Base-by-base conservation (phyloP, 2,113 vertebrate genomes). In the Hippocampus mohnikei region DNA sequence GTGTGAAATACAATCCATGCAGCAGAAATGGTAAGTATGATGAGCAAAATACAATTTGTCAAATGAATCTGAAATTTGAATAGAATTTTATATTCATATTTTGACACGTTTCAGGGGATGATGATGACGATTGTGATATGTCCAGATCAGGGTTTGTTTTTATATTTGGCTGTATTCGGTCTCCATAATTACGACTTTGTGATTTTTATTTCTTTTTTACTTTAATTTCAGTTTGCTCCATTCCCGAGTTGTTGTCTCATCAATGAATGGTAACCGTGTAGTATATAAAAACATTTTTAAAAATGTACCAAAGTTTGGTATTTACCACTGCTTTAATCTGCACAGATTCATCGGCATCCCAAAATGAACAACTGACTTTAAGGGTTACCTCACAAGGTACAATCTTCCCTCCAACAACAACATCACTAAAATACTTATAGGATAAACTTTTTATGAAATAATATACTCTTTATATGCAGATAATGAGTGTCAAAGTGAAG, bases 401-500 rank as follows among this genome's bases (percentile, higher is more conserved):
- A 64, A 33, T 18, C 7, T 50, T 50, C 3, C 61, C 37, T 71
- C 23, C 6, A 60, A 46, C 15, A 62, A 15, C 16, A 67, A 2
- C 10, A 40, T 8, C 12, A 40, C 3, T 11, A 55, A 13, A 12
- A 25, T 23, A 27, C 9, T 46, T 44, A 7, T 13, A 60, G 7
- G 16, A 20, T n/a, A 3, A 41, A 15, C 20, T 13, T 12, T 5
- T 64, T 62, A 25, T 21, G 77, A 10, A 75, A 25, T 13, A 7
- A 42, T 64, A 0, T 55, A 18, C 66, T 73, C 70, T 40, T 72
- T 48, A 73, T 25, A 41, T 25, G 23, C 73, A 93, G 93, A 92
- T 42, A 75, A 73, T 40, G 88, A 90, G 72, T 90, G 88, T 25
- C 89, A 91, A 74, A 84, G 85, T n/a, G 93, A 93, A 74, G 91